Evolutionary conservation across 2,888 invertebrate species (phyloP).

Genomic region (Allacma fusca): DNA sequence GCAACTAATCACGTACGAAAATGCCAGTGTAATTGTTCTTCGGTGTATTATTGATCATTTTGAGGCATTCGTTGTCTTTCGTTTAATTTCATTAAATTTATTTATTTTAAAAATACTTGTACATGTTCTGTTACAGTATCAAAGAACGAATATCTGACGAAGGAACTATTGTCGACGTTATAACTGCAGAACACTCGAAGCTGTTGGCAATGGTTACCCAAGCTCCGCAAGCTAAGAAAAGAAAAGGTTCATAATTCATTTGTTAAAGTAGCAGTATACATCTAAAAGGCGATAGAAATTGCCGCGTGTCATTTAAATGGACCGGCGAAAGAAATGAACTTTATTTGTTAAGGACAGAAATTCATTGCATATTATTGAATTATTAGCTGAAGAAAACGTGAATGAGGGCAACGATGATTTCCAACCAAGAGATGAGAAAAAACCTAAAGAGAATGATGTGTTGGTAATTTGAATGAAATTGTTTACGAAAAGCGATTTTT

Average conservation of each 20-base stretch:
- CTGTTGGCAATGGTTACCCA: constrained; percentile 68
- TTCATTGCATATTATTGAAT: background rate
- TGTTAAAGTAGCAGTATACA: background rate
- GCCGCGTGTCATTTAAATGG: too few species aligned
- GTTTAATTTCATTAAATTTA: background rate
- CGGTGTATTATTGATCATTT: background rate
- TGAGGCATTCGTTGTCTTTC: background rate
- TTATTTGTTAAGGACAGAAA: too few species aligned
- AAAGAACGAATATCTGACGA: constrained; percentile 67
- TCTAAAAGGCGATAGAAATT: too few species aligned
- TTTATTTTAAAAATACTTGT: background rate
- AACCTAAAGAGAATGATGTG: constrained; percentile 55
- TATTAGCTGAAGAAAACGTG: constrained; percentile 46
- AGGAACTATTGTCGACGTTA: constrained; percentile 66
- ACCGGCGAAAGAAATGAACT: too few species aligned
- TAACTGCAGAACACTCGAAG: constrained; percentile 70
- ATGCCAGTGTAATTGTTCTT: background rate
- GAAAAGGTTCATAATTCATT: constrained; percentile 64
- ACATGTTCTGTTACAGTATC: constrained; percentile 63
- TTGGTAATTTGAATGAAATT: constrained; percentile 45
- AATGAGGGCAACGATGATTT: constrained; percentile 54
- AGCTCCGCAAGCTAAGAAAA: constrained; percentile 62
- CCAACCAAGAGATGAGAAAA: constrained; percentile 55
- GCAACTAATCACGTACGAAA: constrained; percentile 71
- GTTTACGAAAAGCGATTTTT: too few species aligned